Conservation (phyloP, 2,888 invertebrate genomes). For the Tipula unca region DNA sequence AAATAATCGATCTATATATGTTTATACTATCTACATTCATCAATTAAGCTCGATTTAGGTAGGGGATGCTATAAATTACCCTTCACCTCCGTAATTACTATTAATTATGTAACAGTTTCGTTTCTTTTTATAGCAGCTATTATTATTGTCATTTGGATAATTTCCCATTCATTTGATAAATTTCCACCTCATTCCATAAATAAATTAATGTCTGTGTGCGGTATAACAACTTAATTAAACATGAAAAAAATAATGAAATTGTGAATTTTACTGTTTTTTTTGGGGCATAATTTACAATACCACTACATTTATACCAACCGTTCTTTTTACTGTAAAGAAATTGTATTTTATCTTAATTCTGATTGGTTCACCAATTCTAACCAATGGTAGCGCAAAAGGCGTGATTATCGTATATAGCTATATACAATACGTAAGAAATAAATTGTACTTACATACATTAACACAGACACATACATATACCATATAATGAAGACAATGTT, state of each 20-base stretch:
- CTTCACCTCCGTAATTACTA: constrained; percentile 14
- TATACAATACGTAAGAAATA: background rate
- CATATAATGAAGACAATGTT: background rate
- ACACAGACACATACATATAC: background rate
- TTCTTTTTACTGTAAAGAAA: background rate
- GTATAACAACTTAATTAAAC: background rate
- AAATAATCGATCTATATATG: background rate
- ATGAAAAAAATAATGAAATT: background rate
- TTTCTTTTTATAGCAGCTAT: background rate
- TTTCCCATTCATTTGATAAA: background rate
- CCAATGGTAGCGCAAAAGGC: background rate
- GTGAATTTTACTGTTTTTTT: background rate
- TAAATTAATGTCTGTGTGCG: background rate
- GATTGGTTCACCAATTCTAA: background rate
- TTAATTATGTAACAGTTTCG: background rate
- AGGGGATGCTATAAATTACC: background rate
- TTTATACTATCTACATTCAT: background rate
- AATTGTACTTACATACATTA: background rate
- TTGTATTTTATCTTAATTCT: background rate
- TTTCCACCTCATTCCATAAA: background rate
- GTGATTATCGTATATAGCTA: background rate
- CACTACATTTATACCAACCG: background rate
- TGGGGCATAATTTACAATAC: background rate
- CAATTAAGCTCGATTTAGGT: background rate
- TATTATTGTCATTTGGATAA: constrained; percentile 14